Conservation (phyloP, 2,888 invertebrate species). For the Bimastos eiseni region DNA sequence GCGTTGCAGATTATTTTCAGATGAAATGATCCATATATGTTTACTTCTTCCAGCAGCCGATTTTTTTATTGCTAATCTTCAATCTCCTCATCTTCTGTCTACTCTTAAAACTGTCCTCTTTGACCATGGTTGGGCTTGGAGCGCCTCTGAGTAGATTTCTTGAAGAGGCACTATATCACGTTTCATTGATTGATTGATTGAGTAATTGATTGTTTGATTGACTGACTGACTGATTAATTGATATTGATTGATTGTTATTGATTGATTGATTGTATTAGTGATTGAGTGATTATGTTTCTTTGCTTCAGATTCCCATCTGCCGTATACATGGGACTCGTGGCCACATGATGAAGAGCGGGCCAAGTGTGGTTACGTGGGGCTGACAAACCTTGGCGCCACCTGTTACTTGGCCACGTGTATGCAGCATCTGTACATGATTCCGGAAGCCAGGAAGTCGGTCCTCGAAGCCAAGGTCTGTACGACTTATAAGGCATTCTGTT, state of each 20-base stretch:
- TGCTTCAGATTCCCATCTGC: constrained; percentile 69
- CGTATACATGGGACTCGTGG: constrained; percentile 97
- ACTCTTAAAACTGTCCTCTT: no score
- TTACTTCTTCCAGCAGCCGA: background rate
- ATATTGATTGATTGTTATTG: background rate
- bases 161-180: no score
- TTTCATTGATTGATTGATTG: no score
- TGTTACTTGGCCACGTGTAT: constrained; percentile 97
- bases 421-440: constrained; percentile 97
- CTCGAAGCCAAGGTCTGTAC: constrained; percentile 71
- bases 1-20: background rate
- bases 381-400: constrained; percentile 91
- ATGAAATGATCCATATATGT: background rate
- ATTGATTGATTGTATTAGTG: no score
- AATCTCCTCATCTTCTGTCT: no score
- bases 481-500: background rate
- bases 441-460: constrained; percentile 83
- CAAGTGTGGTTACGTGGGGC: constrained; percentile 89
- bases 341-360: constrained; percentile 92
- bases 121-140: no score
- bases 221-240: no score
- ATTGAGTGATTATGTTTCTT: background rate
- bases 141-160: no score
- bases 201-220: background rate
- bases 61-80: background rate